Evolutionary conservation across 2,888 invertebrate genomes (phyloP), one percentile per base, ranked within the genome.

Genomic region (Heteropelma amictum): DNA sequence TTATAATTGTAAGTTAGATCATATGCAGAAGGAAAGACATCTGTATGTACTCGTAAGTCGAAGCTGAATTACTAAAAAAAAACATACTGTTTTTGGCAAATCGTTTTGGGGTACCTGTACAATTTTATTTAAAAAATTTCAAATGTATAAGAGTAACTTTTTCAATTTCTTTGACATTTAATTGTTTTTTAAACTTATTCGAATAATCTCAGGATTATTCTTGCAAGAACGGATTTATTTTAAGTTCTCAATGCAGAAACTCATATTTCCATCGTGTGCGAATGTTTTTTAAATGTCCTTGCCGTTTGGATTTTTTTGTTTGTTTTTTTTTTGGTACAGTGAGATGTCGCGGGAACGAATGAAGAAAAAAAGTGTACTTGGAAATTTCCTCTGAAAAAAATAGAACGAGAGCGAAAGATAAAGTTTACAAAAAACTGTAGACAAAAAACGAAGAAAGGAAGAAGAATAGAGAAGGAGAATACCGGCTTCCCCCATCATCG

Each of bases 401-500:
- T 8, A 1, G 4, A 30, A 2, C 1, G 4, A 30, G 10, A 1
- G 2, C 4, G 30, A 10, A 30, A 4, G 4, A 4, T 30, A 30
- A 30, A 30, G 10, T 30, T 30, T 8, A 30, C 30, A 4, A 30
- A 30, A 2, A 30, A 30, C 4, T 28, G 0, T n/a, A 35, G 47
- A 40, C n/a, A 40, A 8, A 30, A 42, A 30, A 26, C 14, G 23
- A 56, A 58, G 19, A 14, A 10, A 56, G 67, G 49, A 30, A 56
- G 47, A 67, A 40, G 14, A 58, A 68, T 56, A 58, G 30, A 28
- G 38, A 58, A 47, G 67, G 5, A 14, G 38, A 14, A 14, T 67
- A 49, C 42, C 67, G 67, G 67, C 56, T 68, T 75, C 71, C 71
- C 75, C 71, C 63, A 71, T 75, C 75, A 67, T 60, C 60, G 70